These are phyloP conservation scores for Diarsia mendica DNA, from an alignment of 2,888 invertebrate genomes.

Conservation along the genomic window DNA sequence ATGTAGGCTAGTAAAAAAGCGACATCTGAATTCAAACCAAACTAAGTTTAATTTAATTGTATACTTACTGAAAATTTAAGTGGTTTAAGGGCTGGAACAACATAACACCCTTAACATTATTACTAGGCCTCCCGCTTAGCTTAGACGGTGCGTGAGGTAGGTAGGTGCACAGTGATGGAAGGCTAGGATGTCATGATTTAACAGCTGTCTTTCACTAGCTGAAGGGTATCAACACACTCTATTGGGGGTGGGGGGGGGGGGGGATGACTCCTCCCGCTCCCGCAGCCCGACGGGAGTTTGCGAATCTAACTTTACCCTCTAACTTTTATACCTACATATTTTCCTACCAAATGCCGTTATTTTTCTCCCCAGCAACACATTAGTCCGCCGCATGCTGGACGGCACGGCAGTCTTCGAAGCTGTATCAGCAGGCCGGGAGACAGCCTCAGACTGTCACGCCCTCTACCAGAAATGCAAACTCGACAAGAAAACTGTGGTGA, in stretches of 20 bases:
- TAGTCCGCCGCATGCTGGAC: conserved; percentile 92
- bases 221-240: no score
- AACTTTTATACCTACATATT: neutral
- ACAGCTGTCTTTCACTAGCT: neutral
- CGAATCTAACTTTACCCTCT: no score
- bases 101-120: neutral
- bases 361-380: conserved; percentile 90
- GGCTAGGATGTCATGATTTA: neutral
- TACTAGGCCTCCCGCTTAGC: no score
- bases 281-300: no score
- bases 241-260: no score
- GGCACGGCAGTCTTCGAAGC: conserved; percentile 94
- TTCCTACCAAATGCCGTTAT: neutral
- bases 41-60: neutral
- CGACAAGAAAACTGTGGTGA: conserved; percentile 92
- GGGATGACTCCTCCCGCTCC: no score
- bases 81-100: neutral
- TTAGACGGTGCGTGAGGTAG: no score
- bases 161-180: neutral
- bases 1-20: no score
- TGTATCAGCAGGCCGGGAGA: conserved; percentile 91
- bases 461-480: conserved; percentile 92
- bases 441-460: conserved; percentile 90
- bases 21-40: neutral
- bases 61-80: no score